Evolutionary conservation across 2,888 invertebrate species (phyloP).

Genomic region (Scaptomyza reducta): DNA sequence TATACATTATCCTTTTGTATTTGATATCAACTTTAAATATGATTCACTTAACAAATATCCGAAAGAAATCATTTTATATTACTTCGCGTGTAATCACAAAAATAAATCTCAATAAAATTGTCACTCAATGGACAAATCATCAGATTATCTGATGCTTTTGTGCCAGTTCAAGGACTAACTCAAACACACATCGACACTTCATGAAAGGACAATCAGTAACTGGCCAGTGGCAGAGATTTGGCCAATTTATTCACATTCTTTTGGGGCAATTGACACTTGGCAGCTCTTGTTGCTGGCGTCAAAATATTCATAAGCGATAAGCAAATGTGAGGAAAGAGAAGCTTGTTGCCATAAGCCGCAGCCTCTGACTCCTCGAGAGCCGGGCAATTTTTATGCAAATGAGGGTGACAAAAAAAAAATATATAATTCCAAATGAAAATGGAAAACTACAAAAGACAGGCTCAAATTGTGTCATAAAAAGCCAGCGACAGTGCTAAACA

Average conservation of each 20-base stretch:
- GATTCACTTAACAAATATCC: too few relatives aligned
- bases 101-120: not conserved
- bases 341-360: conserved; percentile 35
- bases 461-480: conserved; percentile 67
- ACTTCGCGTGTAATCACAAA: not conserved
- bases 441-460: conserved; percentile 55
- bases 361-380: conserved; percentile 1
- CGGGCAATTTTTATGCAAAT: conserved; percentile 53
- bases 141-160: not conserved
- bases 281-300: conserved; percentile 47
- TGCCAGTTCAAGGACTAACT: conserved; percentile 12
- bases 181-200: conserved; percentile 60
- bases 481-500: conserved; percentile 49
- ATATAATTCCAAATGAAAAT: conserved; percentile 4
- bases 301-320: conserved; percentile 76
- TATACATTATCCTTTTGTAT: too few relatives aligned
- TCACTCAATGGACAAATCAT: conserved; percentile 11
- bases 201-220: conserved; percentile 66
- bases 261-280: conserved; percentile 54
- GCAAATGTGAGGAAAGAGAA: conserved; percentile 44
- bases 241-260: conserved; percentile 68
- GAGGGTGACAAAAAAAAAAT: not conserved
- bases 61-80: too few relatives aligned
- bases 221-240: conserved; percentile 24
- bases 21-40: too few relatives aligned